Conservation (phyloP, 2,888 invertebrate species). For the Tachina grossa region DNA sequence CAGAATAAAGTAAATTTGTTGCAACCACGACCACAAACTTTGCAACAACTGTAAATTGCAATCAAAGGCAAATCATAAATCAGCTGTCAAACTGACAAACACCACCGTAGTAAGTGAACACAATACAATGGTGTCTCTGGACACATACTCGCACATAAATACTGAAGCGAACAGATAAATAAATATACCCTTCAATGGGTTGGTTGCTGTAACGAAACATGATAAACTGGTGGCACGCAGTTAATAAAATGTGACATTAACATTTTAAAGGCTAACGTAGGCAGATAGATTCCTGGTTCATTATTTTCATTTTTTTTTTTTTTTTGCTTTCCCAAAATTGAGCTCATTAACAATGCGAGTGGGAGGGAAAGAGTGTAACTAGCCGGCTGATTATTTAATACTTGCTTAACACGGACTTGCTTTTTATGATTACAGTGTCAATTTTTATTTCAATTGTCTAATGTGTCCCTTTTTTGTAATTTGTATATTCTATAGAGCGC, state of each 20-base stretch:
- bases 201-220: conserved; percentile 9
- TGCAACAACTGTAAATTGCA: conserved; percentile 73
- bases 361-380: conserved; percentile 56
- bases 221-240: conserved; percentile 56
- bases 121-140: conserved; percentile 22
- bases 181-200: conserved; percentile 31
- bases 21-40: conserved; percentile 53
- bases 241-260: conserved; percentile 73
- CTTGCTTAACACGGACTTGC: conserved; percentile 15
- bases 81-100: conserved; percentile 75
- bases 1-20: conserved; percentile 50
- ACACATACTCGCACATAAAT: not conserved
- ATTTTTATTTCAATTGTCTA: conserved; percentile 28
- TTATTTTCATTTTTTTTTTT: not conserved
- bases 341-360: conserved; percentile 51
- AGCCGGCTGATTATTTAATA: conserved; percentile 49
- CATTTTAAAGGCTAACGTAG: conserved; percentile 68
- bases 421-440: conserved; percentile 38
- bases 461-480: conserved; percentile 41
- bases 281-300: conserved; percentile 34
- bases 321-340: conserved; percentile 20
- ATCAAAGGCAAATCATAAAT: conserved; percentile 75
- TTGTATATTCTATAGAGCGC: conserved; percentile 2
- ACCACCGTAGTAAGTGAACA: conserved; percentile 46
- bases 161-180: not conserved